Evolutionary conservation across 2,113 vertebrate genomes (phyloP).

Genomic region (Oreochromis niloticus): DNA sequence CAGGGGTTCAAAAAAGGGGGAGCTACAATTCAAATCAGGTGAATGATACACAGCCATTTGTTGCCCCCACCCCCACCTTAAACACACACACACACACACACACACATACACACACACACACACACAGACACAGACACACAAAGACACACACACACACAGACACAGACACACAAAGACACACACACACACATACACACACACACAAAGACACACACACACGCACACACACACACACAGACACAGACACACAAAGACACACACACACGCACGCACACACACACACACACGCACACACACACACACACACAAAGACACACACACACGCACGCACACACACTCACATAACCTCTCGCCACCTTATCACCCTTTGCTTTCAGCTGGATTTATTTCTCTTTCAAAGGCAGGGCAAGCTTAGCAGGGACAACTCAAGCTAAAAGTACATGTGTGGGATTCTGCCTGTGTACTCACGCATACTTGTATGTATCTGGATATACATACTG

Average conservation of each 20-base stretch:
- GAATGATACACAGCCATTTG: constrained; percentile 88
- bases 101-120: no score
- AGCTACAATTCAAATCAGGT: constrained; percentile 99
- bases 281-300: no score
- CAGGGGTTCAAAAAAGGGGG: constrained; percentile 91
- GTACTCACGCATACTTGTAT: not conserved
- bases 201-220: not conserved
- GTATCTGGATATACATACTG: not conserved
- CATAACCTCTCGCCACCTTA: constrained; percentile 36
- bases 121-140: not conserved
- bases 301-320: not conserved
- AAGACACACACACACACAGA: no score
- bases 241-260: no score
- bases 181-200: not conserved
- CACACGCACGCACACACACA: no score
- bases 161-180: no score
- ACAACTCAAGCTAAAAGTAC: not conserved
- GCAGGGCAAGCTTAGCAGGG: constrained; percentile 6
- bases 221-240: not conserved
- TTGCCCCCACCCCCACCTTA: constrained; percentile 17
- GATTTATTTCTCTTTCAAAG: constrained; percentile 61
- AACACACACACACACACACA: not conserved
- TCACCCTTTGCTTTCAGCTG: constrained; percentile 54
- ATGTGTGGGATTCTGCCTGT: not conserved
- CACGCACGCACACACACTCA: not conserved